A percentile compares a stretch with the other conserved stretches of the same genome.
Conservation (phyloP, 2,797 vertebrate species). For the Rhabdomys pumilio region DNA sequence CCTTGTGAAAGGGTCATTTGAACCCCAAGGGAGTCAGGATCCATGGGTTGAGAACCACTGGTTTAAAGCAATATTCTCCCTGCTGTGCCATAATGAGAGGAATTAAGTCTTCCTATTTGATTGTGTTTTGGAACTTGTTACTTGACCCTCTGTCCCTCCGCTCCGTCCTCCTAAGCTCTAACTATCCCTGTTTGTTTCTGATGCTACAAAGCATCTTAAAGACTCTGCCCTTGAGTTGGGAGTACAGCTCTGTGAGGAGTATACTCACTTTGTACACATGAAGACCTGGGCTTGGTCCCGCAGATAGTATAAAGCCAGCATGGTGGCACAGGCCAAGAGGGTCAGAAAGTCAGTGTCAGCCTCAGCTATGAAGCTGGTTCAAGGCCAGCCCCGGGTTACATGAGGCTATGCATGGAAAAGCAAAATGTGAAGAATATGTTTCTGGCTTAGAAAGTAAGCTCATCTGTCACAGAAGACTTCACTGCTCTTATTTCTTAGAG, state of each 20-base stretch:
- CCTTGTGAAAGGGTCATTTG: not conserved
- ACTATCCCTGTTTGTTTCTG: not conserved
- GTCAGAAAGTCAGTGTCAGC: not conserved
- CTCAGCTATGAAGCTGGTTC: not conserved
- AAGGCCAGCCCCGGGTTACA: not conserved
- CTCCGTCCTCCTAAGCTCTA: not conserved
- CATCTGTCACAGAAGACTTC: rapidly evolving
- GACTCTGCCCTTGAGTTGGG: not conserved
- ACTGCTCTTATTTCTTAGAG: not conserved
- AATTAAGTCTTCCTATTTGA: not conserved
- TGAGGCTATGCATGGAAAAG: not conserved
- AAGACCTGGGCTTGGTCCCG: not conserved
- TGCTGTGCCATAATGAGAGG: not conserved
- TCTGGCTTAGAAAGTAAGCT: not conserved
- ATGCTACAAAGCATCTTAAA: slow-evolving; percentile 23
- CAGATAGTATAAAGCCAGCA: not conserved
- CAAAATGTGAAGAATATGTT: not conserved
- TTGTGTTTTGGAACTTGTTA: not conserved
- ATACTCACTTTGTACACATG: not conserved
- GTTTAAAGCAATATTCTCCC: not conserved
- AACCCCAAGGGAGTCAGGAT: not conserved
- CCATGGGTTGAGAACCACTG: not conserved
- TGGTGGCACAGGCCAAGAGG: not conserved
- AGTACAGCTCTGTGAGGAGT: not conserved
- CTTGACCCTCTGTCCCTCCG: not conserved